Evolutionary conservation across 1,140 invertebrate genomes (phyloP), one percentile per base, ranked within the genome.

Genomic region (Drosophila parabipectinata): DNA sequence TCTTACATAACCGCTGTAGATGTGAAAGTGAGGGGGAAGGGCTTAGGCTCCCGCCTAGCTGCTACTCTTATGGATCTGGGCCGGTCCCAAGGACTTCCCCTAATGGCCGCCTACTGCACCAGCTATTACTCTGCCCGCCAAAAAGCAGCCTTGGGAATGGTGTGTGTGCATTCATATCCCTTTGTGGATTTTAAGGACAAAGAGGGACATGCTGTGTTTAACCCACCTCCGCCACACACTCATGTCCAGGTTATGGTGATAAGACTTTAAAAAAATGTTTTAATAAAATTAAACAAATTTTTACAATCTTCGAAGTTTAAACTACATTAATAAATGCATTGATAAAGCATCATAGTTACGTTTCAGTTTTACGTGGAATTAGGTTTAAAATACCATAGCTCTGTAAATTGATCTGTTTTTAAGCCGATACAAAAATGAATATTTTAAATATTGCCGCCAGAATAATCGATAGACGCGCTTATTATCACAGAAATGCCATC

Each of bases 71-170:
- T 78, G 53, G 78, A 75, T 10, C 34, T 80, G 1, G 78, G 75
- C 1, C 61, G 72, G 15, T 39, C 47, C 7, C 50, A 56, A 30
- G 75, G 78, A 0, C 75, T 55, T 15, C 75, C 78, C 1, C 44
- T 80, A 2, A 78, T 80, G 71, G 8, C 47, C 2, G 71, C 77
- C 52, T 71, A 71, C 21, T 78, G 71, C 61, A 47, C 64, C 14
- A 80, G 77, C 28, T 78, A 30, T 44, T 78, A 74, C 28, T 77
- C 75, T 5, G 77, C 77, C 0, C 60, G 75, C 0, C 77, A 80
- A 5, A 77, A 77, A 14, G 48, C 71, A 21, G 56, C 75, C 2
- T 9, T 80, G 21, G 77, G 77, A 21, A 69, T 69, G 77, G 44
- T 78, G 39, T 73, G 69, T 21, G 57, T 77, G 4, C 55, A 67